Evolutionary conservation across 2,888 invertebrate species (phyloP).

Genomic region (Stenodema calcarata): DNA sequence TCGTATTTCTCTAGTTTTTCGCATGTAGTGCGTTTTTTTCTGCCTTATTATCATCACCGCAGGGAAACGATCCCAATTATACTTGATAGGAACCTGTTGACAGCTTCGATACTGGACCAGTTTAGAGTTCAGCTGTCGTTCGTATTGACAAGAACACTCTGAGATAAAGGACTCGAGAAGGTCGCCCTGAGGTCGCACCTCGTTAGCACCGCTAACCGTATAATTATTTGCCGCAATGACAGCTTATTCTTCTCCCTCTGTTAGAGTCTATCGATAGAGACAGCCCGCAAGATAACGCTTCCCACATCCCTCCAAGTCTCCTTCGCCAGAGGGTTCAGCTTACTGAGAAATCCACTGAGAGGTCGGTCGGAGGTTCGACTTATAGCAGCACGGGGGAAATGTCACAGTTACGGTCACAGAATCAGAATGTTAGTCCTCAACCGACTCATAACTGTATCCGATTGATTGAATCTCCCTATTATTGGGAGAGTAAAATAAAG

Average conservation of each 20-base stretch:
- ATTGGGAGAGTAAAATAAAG: too few species aligned
- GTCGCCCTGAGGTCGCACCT: slow-evolving; percentile 1
- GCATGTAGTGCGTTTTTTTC: too few species aligned
- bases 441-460: too few species aligned
- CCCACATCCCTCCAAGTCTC: background rate
- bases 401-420: background rate
- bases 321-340: background rate
- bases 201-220: background rate
- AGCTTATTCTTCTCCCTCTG: background rate
- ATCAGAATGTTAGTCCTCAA: too few species aligned
- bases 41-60: too few species aligned
- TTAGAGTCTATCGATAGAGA: background rate
- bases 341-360: background rate
- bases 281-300: background rate
- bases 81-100: background rate
- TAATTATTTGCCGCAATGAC: slow-evolving; percentile 13
- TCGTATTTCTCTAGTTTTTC: too few species aligned
- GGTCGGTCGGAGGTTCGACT: background rate
- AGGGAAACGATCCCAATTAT: too few species aligned
- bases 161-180: background rate
- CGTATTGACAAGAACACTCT: background rate
- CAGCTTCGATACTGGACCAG: background rate
- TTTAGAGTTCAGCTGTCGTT: background rate
- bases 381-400: background rate
- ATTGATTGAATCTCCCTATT: too few species aligned